These are phyloP conservation scores for Aphidius gifuensis DNA, from an alignment of 1,140 invertebrate species.

Conservation along the genomic window DNA sequence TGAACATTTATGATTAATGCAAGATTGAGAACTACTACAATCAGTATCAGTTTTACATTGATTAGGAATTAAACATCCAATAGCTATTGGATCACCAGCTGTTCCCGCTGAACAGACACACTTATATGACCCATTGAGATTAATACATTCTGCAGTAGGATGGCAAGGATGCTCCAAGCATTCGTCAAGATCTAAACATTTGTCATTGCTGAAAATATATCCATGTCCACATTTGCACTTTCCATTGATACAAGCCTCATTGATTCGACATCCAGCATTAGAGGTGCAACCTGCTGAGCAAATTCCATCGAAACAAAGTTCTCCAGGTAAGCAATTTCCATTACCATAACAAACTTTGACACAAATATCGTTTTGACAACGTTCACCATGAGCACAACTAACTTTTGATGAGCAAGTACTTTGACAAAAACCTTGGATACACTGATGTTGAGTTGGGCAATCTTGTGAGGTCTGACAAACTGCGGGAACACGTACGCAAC, in stretches of 20 bases:
- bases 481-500: conserved; percentile 74
- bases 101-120: conserved; percentile 75
- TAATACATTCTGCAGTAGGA: conserved; percentile 71
- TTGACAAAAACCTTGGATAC: conserved; percentile 71
- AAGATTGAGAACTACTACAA: conserved; percentile 71
- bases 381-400: conserved; percentile 78
- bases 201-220: conserved; percentile 63
- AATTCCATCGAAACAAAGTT: conserved; percentile 80
- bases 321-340: conserved; percentile 83
- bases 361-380: conserved; percentile 75
- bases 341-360: conserved; percentile 84
- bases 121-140: conserved; percentile 75
- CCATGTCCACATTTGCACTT: conserved; percentile 76
- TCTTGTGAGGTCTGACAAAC: conserved; percentile 64
- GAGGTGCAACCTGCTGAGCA: conserved; percentile 80
- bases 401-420: conserved; percentile 68
- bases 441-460: conserved; percentile 71
- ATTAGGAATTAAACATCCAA: conserved; percentile 70
- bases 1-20: conserved; percentile 68
- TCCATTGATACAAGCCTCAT: conserved; percentile 75
- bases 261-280: conserved; percentile 74
- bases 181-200: conserved; percentile 76
- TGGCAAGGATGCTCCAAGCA: conserved; percentile 79
- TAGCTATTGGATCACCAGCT: conserved; percentile 73
- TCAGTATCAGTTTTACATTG: conserved; percentile 67